Percentiles rank a stretch among this genome's conserved stretches.
Conservation (phyloP, 2,797 vertebrate species). For the Gadopsis bispinosus region DNA sequence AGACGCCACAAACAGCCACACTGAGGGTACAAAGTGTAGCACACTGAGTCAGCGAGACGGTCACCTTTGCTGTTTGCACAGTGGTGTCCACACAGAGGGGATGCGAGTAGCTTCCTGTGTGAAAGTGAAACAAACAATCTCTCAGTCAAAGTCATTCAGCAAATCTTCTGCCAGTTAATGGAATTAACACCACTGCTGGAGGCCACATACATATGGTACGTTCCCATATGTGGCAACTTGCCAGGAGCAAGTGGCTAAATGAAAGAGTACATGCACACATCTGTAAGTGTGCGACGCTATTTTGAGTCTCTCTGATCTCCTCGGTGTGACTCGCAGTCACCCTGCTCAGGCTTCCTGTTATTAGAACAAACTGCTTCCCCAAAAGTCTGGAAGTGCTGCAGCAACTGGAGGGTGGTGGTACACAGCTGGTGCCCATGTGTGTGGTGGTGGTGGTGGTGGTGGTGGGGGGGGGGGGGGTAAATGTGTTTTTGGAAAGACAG, state of each 20-base stretch:
- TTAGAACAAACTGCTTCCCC: constrained; percentile 69
- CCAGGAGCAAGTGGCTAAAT: constrained; percentile 47
- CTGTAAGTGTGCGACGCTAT: constrained; percentile 58
- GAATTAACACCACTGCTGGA: constrained; percentile 28
- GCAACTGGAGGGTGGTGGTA: constrained; percentile 39
- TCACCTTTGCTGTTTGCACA: neutral
- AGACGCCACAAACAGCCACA: neutral
- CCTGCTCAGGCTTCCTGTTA: constrained; percentile 69
- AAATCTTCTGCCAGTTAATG: constrained; percentile 11
- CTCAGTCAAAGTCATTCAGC: neutral
- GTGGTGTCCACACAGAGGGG: neutral
- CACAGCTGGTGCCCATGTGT: constrained; percentile 46
- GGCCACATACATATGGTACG: neutral
- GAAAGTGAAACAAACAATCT: neutral
- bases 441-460: neutral
- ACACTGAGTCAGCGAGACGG: neutral
- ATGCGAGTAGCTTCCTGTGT: neutral
- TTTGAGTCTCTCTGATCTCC: constrained; percentile 62
- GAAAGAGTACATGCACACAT: constrained; percentile 59
- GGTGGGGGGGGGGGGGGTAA: neutral
- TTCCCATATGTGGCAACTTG: constrained; percentile 29
- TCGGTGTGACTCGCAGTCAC: constrained; percentile 46
- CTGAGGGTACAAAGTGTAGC: neutral
- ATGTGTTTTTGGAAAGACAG: constrained; percentile 14
- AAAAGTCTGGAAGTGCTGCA: constrained; percentile 55